Base-by-base conservation (phyloP, 2,797 vertebrate genomes). In the Rhincodon typus region DNA sequence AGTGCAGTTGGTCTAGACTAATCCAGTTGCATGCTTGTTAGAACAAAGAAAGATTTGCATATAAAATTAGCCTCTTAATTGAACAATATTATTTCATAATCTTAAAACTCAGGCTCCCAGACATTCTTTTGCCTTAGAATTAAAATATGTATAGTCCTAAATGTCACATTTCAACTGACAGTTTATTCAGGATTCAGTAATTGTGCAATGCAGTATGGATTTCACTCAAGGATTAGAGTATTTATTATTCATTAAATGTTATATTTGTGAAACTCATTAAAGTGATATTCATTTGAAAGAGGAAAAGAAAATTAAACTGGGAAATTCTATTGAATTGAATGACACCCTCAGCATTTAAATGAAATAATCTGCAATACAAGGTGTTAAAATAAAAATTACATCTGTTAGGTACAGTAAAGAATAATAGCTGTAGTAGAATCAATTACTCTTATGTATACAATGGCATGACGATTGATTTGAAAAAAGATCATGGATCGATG, bases 61-160 rank as follows among this genome's bases (percentile, higher is more conserved):
- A 72, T 57, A 77, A 69, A 95, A 95, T 77, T 72, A 77, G 15
- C 30, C 57, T 95, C 19, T 50, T 95, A 74, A 77, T 77, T 95
- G 94, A 95, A 95, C 27, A 95, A 95, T 95, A 95, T 95, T 77
- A 57, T 95, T 95, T 95, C 70, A 95, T 77, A 95, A 94, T 95
- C 69, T 74, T 30, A 77, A 95, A 74, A 77, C 94, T 34, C 46
- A 34, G 46, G n/a, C 27, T 95, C 46, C 70, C 23, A 53, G 69
- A 74, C 46, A 53, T 74, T 74, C 38, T 77, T 30, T 42, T 42
- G 10, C 94, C 17, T 53, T 27, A 70, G 77, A 77, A 95, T 72
- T 95, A 72, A 95, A 95, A 53, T 46, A 95, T 53, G 53, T 38
- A 70, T 42, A 72, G 67, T 34, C 8, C 94, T 74, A 53, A 95